Evolutionary conservation across 2,797 vertebrate species (phyloP).

Genomic region (Ataeniobius toweri): DNA sequence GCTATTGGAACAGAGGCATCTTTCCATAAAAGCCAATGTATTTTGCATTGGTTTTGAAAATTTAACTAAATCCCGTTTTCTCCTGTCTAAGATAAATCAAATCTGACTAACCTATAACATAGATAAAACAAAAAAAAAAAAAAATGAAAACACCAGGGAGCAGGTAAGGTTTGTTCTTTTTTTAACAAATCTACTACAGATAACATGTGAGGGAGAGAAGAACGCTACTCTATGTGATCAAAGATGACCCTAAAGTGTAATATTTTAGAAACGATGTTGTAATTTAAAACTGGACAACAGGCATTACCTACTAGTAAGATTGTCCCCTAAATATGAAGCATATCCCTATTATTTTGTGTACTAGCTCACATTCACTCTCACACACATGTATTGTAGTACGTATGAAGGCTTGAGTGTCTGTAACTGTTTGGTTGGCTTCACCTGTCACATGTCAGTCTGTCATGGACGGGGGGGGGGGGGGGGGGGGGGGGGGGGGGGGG

Average conservation of each 20-base stretch:
- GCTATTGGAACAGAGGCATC: no score
- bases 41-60: no score
- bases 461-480: no score
- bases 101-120: background rate
- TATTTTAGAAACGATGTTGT: background rate
- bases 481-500: no score
- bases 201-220: background rate
- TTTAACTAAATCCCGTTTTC: no score
- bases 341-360: background rate
- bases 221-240: background rate
- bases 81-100: no score
- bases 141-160: no score
- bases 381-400: slow-evolving; percentile 27
- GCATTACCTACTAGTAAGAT: background rate
- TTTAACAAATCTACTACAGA: background rate
- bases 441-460: slow-evolving; percentile 78
- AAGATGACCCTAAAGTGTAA: background rate
- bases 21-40: no score
- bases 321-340: slow-evolving; percentile 7
- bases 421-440: slow-evolving; percentile 54
- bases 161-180: no score
- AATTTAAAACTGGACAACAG: background rate
- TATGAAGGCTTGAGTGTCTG: slow-evolving; percentile 37
- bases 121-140: no score
- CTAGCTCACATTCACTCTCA: background rate